phyloP scores from a whole-genome alignment of 2,113 vertebrate species.

The Psilopsiagon aymara region DNA sequence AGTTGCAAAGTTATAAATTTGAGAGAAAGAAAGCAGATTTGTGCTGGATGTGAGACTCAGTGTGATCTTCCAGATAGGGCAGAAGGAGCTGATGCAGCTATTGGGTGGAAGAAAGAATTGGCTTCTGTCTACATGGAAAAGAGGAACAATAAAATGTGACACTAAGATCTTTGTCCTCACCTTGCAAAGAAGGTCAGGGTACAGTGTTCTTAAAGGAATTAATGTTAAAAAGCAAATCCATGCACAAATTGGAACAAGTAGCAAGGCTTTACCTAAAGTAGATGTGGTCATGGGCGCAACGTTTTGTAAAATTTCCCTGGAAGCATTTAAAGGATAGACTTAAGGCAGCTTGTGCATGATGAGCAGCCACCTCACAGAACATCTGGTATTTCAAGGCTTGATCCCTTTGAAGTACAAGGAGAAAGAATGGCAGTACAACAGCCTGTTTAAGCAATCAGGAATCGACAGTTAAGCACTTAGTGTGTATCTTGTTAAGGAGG shows the following conservation, averaged over 20 bases:
- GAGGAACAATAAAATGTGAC: neutral
- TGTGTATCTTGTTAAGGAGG: neutral
- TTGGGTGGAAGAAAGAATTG: neutral
- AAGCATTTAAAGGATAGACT: neutral
- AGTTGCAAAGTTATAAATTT: neutral
- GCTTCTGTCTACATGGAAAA: neutral
- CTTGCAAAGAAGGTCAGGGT: neutral
- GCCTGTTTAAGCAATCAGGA: neutral
- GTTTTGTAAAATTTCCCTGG: neutral
- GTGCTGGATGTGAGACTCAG: rapidly evolving
- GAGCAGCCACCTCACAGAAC: neutral
- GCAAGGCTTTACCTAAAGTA: neutral
- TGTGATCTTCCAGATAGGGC: neutral
- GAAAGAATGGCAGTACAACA: neutral
- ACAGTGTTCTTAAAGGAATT: neutral
- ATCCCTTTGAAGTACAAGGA: neutral
- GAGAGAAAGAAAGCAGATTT: neutral
- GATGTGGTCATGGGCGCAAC: neutral
- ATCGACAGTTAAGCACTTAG: neutral
- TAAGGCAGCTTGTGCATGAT: neutral
- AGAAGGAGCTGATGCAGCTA: neutral
- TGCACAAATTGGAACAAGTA: neutral
- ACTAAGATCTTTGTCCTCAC: neutral
- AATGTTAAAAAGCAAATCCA: constrained; percentile 19
- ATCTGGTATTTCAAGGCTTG: neutral